Conservation (phyloP, 2,113 vertebrate species). For the Desmodus rotundus region DNA sequence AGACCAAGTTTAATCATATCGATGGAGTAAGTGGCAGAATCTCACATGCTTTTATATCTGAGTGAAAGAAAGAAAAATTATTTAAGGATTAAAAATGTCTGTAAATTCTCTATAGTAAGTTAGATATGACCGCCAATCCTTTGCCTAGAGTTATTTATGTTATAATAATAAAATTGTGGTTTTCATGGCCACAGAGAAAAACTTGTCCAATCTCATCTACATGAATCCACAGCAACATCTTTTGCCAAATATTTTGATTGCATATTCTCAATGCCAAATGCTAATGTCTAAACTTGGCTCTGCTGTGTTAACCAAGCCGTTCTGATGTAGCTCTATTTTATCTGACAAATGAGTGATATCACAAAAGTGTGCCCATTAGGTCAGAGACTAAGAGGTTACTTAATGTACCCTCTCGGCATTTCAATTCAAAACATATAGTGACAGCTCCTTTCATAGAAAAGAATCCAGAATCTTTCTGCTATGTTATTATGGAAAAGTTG, state of each 20-base stretch:
- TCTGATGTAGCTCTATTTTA: background rate
- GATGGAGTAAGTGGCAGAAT: background rate
- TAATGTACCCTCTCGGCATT: background rate
- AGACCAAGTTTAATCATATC: slow-evolving; percentile 11
- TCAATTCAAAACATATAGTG: background rate
- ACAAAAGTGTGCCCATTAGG: background rate
- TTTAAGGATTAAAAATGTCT: slow-evolving; percentile 29
- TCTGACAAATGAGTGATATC: background rate
- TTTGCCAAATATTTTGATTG: slow-evolving; percentile 41
- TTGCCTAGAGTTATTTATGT: slow-evolving; percentile 40
- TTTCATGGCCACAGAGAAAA: slow-evolving; percentile 38
- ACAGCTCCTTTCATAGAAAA: background rate
- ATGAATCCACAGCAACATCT: background rate
- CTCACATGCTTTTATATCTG: background rate
- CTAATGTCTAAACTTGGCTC: background rate
- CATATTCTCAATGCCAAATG: background rate
- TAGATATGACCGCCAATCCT: background rate
- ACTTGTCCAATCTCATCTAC: slow-evolving; percentile 3
- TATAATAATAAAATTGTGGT: slow-evolving; percentile 41
- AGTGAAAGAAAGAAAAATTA: background rate
- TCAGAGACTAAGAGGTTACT: background rate
- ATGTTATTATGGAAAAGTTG: background rate
- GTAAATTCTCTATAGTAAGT: background rate
- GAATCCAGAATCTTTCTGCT: background rate
- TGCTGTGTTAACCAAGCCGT: background rate